Conservation (phyloP, 2,797 vertebrate species). For the Choloepus didactylus region DNA sequence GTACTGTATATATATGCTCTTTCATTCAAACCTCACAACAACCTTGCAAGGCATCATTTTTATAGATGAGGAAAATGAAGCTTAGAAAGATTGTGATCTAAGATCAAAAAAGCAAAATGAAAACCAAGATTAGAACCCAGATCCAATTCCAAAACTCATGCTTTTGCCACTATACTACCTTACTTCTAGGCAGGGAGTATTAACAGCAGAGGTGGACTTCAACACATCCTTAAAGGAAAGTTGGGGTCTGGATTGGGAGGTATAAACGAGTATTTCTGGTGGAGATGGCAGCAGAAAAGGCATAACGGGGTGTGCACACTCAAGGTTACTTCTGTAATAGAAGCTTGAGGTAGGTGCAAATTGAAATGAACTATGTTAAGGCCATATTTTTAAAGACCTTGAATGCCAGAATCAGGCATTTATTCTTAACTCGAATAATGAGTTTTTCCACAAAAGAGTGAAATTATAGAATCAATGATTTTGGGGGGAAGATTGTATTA, state of each 20-base stretch:
- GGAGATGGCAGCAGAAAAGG: background rate
- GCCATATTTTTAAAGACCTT: constrained; percentile 44
- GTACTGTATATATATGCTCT: background rate
- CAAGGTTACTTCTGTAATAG: background rate
- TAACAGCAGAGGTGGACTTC: background rate
- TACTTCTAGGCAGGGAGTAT: background rate
- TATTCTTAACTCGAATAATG: constrained; percentile 22
- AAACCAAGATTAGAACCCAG: background rate
- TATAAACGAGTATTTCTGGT: background rate
- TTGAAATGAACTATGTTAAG: constrained; percentile 21
- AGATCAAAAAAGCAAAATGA: background rate
- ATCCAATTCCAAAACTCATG: background rate
- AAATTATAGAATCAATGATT: constrained; percentile 5
- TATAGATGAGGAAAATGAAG: background rate
- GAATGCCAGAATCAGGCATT: constrained; percentile 18
- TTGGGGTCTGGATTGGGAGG: background rate
- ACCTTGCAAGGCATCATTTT: background rate
- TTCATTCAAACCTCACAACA: background rate
- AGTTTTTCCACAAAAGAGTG: constrained; percentile 39
- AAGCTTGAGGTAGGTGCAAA: background rate
- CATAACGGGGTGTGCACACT: background rate
- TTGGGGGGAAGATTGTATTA: constrained; percentile 29
- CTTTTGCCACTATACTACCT: background rate
- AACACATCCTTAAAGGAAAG: background rate
- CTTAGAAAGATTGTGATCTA: background rate